Evolutionary conservation across 1,140 invertebrate species (phyloP), one percentile per base, ranked within the genome.

Genomic region (Panulirus ornatus): DNA sequence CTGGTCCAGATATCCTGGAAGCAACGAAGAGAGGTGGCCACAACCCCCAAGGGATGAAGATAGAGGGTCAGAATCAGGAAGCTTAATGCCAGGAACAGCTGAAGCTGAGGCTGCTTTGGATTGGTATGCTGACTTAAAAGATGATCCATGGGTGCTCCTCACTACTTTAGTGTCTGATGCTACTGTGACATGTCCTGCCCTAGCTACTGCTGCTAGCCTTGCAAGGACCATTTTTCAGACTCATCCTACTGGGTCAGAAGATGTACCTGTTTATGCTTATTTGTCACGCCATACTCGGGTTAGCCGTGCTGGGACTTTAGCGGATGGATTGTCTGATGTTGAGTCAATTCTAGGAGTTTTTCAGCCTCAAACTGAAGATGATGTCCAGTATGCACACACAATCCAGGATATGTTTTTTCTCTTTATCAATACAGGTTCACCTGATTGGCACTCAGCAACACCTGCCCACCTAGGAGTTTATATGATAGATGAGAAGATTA

Each of bases 321-420:
- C 96, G 1, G 96, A 96, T 84, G 95, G 95, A 0, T 95, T 96
- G 92, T 95, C 95, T 11, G 96, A 97, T 93, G 95, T 97, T 0
- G 95, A 96, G 73, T 96, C 97, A 0, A 97, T 98, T 91, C 94
- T 97, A 5, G 97, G 97, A 0, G 95, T 96, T 22, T 97, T 97
- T 88, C 95, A 96, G 76, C 95, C 96, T 0, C 95, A 95, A 83
- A 96, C 95, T 27, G 95, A 96, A 0, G 96, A 96, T 92, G 96
- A 97, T 92, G 95, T 96, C 75, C 94, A 96, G 36, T 97, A 96
- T 91, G 95, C 97, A 51, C 95, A 96, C 1, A 96, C 97, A 2
- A 97, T 97, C 94, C 97, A 97, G 93, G 95, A 96, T 82, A 93
- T 97, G 0, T 98, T 98, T 93, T 97, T 97, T 92, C 95, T 96